These are phyloP conservation scores for Agapetus fuscipes DNA, from an alignment of 2,888 invertebrate genomes.

Conservation along the genomic window DNA sequence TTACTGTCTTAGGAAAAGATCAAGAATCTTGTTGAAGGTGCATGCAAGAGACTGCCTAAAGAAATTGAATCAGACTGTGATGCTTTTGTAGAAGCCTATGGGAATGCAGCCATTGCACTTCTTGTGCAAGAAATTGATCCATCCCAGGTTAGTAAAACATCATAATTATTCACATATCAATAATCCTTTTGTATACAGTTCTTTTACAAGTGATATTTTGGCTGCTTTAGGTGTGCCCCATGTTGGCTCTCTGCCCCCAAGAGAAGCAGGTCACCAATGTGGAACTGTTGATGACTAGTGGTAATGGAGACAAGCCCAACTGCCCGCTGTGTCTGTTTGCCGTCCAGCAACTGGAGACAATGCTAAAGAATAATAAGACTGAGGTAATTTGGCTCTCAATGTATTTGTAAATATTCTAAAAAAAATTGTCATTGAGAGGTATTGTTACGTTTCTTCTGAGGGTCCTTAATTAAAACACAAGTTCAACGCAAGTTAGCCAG, in stretches of 20 bases:
- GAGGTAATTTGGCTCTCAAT: too few relatives aligned
- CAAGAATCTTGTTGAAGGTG: constrained; percentile 52
- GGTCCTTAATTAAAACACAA: too few relatives aligned
- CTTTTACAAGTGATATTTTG: neutral
- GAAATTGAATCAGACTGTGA: constrained; percentile 55
- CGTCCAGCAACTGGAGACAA: constrained; percentile 62
- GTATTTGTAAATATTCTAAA: too few relatives aligned
- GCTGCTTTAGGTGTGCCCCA: constrained; percentile 54
- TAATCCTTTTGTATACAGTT: neutral
- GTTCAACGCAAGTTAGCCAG: too few relatives aligned
- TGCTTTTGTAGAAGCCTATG: constrained; percentile 69
- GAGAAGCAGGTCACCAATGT: constrained; percentile 41
- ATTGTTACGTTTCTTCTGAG: too few relatives aligned
- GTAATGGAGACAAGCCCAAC: constrained; percentile 50
- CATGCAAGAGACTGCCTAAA: constrained; percentile 59
- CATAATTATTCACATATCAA: too few relatives aligned
- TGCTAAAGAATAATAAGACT: constrained; percentile 63
- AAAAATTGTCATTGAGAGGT: too few relatives aligned
- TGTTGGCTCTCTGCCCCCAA: constrained; percentile 57
- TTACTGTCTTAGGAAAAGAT: constrained; percentile 50
- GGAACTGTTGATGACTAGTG: constrained; percentile 39
- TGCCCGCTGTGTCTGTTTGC: constrained; percentile 82
- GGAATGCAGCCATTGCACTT: constrained; percentile 67
- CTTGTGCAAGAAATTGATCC: constrained; percentile 73
- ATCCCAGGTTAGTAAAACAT: constrained; percentile 50